phyloP scores from a whole-genome alignment of 2,888 invertebrate genomes.

The Therioaphis trifolii region DNA sequence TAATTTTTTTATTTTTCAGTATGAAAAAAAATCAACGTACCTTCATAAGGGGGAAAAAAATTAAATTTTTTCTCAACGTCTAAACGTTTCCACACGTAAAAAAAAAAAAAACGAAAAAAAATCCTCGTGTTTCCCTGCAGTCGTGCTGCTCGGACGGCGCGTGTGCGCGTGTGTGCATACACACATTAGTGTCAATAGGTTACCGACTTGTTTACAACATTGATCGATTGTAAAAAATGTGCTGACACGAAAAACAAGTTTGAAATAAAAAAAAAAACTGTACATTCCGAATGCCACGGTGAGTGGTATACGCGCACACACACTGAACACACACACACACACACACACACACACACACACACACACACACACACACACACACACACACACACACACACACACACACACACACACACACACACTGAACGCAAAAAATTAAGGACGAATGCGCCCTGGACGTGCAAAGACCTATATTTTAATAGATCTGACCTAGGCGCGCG shows the following conservation, averaged over 20 bases:
- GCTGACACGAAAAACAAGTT: slow-evolving; percentile 55
- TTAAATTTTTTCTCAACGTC: not conserved
- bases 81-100: not conserved
- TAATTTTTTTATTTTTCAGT: not conserved
- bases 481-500: not conserved
- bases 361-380: too few relatives aligned
- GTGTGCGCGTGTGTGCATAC: not conserved
- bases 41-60: not conserved
- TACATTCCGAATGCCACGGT: slow-evolving; percentile 36
- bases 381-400: too few relatives aligned
- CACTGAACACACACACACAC: too few relatives aligned
- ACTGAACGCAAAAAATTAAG: not conserved
- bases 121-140: slow-evolving; percentile 12
- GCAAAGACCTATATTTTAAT: not conserved
- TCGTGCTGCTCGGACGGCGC: not conserved
- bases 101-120: not conserved
- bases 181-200: slow-evolving; percentile 61
- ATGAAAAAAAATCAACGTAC: not conserved
- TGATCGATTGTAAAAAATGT: slow-evolving; percentile 42
- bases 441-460: slow-evolving; percentile 28
- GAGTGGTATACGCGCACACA: not conserved
- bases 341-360: too few relatives aligned
- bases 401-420: too few relatives aligned
- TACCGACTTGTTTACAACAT: slow-evolving; percentile 56
- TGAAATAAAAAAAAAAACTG: slow-evolving; percentile 47